A percentile compares a stretch with the other conserved stretches of the same genome.
Evolutionary conservation across 2,797 vertebrate species (phyloP).

Genomic region (Nannoperca obscura): DNA sequence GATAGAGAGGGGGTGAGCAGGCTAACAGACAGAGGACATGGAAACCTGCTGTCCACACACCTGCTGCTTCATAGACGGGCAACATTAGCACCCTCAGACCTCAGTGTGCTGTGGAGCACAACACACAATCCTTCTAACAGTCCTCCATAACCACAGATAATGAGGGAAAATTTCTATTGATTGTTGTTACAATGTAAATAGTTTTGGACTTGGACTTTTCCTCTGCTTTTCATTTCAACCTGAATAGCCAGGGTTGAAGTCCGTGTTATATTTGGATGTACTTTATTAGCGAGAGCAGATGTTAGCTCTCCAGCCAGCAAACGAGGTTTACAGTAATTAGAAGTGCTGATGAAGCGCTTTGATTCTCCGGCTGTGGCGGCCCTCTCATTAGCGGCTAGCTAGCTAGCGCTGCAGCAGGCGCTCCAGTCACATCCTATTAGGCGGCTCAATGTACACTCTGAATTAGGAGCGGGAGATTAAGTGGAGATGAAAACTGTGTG

Average conservation of each 20-base stretch:
- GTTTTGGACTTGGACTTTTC: constrained; percentile 30
- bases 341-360: constrained; percentile 82
- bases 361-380: constrained; percentile 76
- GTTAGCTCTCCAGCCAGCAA: constrained; percentile 71
- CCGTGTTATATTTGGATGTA: constrained; percentile 58
- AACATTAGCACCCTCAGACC: constrained; percentile 61
- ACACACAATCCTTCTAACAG: constrained; percentile 12
- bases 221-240: constrained; percentile 25
- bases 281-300: constrained; percentile 71
- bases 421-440: constrained; percentile 83
- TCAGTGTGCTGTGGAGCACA: constrained; percentile 27
- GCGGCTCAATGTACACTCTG: constrained; percentile 82
- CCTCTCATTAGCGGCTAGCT: constrained; percentile 81
- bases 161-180: constrained; percentile 12
- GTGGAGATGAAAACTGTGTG: constrained; percentile 78
- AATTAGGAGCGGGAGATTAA: constrained; percentile 84
- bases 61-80: constrained; percentile 78
- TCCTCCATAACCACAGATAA: constrained; percentile 14
- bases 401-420: constrained; percentile 72
- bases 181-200: constrained; percentile 24
- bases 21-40: constrained; percentile 77
- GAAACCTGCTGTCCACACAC: constrained; percentile 84
- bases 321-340: constrained; percentile 83
- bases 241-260: constrained; percentile 13
- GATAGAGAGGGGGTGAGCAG: constrained; percentile 71